A percentile compares a stretch with the other conserved stretches of the same genome.
These are phyloP conservation scores for Oryzias dopingdopingensis DNA, from an alignment of 2,797 vertebrate genomes.

Conservation along the genomic window DNA sequence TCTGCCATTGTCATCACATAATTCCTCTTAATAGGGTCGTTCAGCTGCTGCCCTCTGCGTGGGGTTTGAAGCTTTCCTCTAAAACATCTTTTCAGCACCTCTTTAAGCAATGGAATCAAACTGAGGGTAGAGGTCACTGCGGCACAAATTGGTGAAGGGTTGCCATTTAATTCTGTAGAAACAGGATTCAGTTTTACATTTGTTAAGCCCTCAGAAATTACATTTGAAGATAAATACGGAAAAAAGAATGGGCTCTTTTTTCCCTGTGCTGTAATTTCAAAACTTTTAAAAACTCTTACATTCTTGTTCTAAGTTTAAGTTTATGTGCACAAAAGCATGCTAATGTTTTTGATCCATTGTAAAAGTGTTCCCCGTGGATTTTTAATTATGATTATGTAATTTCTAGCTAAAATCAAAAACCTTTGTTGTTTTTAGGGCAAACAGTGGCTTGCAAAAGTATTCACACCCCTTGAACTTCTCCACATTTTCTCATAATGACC, in stretches of 20 bases:
- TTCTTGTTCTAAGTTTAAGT: neutral
- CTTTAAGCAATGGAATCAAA: conserved; percentile 13
- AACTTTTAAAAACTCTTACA: neutral
- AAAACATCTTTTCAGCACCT: neutral
- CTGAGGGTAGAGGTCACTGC: neutral
- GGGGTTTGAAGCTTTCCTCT: neutral
- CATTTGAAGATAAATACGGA: neutral
- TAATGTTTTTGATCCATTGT: neutral
- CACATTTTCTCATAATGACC: too few species aligned
- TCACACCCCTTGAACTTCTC: too few species aligned
- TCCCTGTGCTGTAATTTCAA: neutral
- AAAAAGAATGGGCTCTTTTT: neutral
- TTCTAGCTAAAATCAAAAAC: too few species aligned
- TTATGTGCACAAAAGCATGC: neutral
- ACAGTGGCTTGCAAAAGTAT: too few species aligned
- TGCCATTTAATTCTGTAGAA: neutral
- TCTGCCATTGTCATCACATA: too few species aligned
- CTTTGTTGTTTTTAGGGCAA: too few species aligned
- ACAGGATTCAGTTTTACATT: neutral
- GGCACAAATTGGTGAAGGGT: neutral
- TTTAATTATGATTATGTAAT: too few species aligned
- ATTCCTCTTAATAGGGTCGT: too few species aligned
- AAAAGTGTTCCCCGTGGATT: too few species aligned
- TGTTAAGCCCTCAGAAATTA: neutral
- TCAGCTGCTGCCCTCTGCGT: too few species aligned